Base-by-base conservation (phyloP, 2,113 vertebrate genomes). In the Morone saxatilis region DNA sequence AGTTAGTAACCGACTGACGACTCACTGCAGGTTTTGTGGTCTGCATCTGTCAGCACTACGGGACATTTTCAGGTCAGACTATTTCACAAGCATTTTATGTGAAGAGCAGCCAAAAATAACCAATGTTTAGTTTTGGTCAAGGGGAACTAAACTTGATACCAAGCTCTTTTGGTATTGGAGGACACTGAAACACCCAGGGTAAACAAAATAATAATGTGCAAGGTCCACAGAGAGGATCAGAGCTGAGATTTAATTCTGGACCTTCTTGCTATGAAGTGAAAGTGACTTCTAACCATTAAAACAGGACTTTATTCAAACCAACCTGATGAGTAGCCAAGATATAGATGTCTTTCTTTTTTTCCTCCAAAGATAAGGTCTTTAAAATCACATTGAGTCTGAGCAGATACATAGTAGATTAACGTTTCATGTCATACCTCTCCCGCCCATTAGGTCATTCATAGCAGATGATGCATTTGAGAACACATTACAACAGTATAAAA, bases 1-100 rank as follows among this genome's bases (percentile, higher is more conserved):
- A 45, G 71, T 88, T 90, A 72, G 50, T 85, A 84, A 84, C 62
- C 20, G 11, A 73, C 69, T 82, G 81, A 87, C 71, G n/a, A 79
- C 72, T 84, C 75, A 25, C 8, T 50, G 45, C 57, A 65, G 65
- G 50, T 76, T 66, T 82, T 71, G 56, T 76, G 61, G 41, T 83
- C 25, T 80, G n/a, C 59, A 7, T 72, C 0, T 31, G 31, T 31
- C 31, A 31, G 31, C 31, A 31, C 31, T 31, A 40, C 0, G 2
- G 56, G 45, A 25, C 36, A 0, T 60, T 83, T 59, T 81, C 50
- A 4, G 63, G 36, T 73, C 36, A 2, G 67, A 63, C 78, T 40
- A 40, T 56, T 50, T 50, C 14, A 50, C 48, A 68, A 76, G 41
- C 0, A 12, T 57, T 2, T 76, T 13, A 74, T 51, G 41, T 68